Percentiles rank a stretch among this genome's conserved stretches.
These are phyloP conservation scores for Tinamus major DNA, from an alignment of 2,797 vertebrate species.

Conservation along the genomic window DNA sequence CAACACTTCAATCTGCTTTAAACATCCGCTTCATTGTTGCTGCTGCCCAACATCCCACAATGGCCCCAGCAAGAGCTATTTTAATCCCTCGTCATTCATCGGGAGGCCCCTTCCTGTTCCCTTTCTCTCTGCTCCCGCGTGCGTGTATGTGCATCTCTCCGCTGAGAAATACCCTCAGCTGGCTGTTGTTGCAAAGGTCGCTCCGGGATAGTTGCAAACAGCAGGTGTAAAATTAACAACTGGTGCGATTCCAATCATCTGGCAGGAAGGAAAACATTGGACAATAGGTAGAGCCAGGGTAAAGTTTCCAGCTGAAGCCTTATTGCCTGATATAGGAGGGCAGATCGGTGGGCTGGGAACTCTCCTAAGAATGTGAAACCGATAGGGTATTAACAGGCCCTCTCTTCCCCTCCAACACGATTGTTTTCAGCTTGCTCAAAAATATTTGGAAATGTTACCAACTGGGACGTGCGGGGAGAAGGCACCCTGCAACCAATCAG, in stretches of 20 bases:
- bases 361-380: constrained; percentile 72
- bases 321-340: constrained; percentile 68
- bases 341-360: constrained; percentile 63
- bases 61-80: constrained; percentile 69
- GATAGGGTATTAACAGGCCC: constrained; percentile 70
- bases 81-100: constrained; percentile 74
- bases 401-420: constrained; percentile 66
- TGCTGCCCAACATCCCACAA: constrained; percentile 47
- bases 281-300: constrained; percentile 66
- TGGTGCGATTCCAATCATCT: constrained; percentile 39
- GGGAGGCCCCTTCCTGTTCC: constrained; percentile 57
- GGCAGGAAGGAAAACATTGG: constrained; percentile 65
- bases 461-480: constrained; percentile 30
- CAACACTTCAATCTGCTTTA: constrained; percentile 57
- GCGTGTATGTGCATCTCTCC: constrained; percentile 20
- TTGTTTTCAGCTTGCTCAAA: constrained; percentile 73
- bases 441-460: constrained; percentile 67
- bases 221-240: constrained; percentile 65
- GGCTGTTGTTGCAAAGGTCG: constrained; percentile 51
- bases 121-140: constrained; percentile 43
- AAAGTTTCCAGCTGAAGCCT: constrained; percentile 68
- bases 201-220: constrained; percentile 62
- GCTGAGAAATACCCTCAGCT: constrained; percentile 33
- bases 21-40: constrained; percentile 69
- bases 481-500: constrained; percentile 63